A percentile compares a stretch with the other conserved stretches of the same genome.
phyloP scores from a whole-genome alignment of 1,140 invertebrate genomes.

The Dinothrombium tinctorium region DNA sequence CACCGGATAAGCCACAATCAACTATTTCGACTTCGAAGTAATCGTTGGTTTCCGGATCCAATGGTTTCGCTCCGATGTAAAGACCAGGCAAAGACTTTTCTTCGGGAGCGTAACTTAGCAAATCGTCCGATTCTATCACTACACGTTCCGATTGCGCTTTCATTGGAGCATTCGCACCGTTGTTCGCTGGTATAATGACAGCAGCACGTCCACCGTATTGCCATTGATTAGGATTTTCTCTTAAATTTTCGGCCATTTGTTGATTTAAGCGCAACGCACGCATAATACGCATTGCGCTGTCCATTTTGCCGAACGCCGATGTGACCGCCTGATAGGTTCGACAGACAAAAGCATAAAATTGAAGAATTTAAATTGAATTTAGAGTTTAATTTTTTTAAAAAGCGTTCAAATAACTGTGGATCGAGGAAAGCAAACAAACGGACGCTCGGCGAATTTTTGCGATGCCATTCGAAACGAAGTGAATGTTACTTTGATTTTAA shows the following conservation, averaged over 20 bases:
- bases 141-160: background rate
- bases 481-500: no score
- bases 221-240: no score
- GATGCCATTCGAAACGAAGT: no score
- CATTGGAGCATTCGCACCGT: background rate
- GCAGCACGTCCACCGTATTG: no score
- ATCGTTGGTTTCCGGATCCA: conserved; percentile 20
- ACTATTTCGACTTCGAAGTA: conserved; percentile 27
- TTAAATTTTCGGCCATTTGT: no score
- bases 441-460: no score
- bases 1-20: conserved; percentile 20
- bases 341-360: no score
- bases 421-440: no score
- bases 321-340: no score
- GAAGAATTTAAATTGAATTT: no score
- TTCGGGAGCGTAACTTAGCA: conserved; percentile 19
- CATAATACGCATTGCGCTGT: background rate
- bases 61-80: conserved; percentile 20
- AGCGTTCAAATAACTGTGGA: no score
- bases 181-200: background rate
- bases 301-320: background rate
- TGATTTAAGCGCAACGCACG: background rate
- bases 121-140: background rate
- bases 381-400: no score
- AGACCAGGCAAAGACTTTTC: conserved; percentile 21